Evolutionary conservation across 37 sponge, comb jelly and placozoan species (phyloP).

Genomic region (Petrosia ficiformis): DNA sequence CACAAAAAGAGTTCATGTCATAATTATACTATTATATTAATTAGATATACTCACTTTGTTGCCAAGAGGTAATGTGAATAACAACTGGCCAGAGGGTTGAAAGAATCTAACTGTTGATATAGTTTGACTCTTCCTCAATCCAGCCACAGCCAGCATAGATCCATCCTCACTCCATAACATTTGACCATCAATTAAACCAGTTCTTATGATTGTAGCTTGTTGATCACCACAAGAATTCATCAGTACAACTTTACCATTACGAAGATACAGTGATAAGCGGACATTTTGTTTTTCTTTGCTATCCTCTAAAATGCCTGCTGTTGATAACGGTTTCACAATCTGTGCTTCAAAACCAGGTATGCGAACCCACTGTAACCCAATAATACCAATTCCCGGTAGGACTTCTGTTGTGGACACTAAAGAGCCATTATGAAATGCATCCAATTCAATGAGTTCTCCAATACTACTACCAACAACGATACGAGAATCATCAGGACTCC

Average conservation of each 20-base stretch:
- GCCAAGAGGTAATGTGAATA: constrained; percentile 73
- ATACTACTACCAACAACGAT: constrained; percentile 83
- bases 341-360: constrained; percentile 17
- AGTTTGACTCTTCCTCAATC: constrained; percentile 68
- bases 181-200: constrained; percentile 79
- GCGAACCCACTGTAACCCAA: constrained; percentile 79
- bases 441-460: constrained; percentile 89
- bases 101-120: constrained; percentile 82
- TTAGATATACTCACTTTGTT: constrained; percentile 60
- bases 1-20: too few species aligned
- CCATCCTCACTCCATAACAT: constrained; percentile 81
- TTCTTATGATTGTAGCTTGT: constrained; percentile 84
- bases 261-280: constrained; percentile 73
- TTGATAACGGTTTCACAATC: background rate
- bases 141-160: constrained; percentile 81
- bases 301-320: background rate
- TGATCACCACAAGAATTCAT: constrained; percentile 92
- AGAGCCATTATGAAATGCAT: constrained; percentile 69
- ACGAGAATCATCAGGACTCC: constrained; percentile 84
- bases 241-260: constrained; percentile 88
- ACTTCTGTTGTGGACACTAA: constrained; percentile 89
- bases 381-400: constrained; percentile 87
- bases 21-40: background rate
- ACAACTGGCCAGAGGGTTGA: constrained; percentile 70
- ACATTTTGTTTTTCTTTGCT: constrained; percentile 10